Evolutionary conservation across 1,140 invertebrate genomes (phyloP), one percentile per base, ranked within the genome.

Genomic region (Streblospio benedicti): DNA sequence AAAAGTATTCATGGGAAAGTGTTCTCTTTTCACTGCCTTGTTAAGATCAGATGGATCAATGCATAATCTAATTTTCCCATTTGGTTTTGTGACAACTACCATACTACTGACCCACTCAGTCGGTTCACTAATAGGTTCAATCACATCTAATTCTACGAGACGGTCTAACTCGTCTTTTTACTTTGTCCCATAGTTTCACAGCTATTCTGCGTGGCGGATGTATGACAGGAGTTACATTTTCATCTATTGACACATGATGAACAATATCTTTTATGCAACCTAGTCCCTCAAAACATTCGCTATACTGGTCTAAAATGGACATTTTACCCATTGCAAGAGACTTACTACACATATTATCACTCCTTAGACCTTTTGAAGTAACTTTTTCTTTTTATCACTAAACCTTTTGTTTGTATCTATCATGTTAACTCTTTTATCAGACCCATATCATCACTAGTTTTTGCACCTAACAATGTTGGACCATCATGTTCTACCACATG

Each of bases 21-120:
- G 45, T 50, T 65, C 59, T 44, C 58, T 32, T 32, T 35, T 41
- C 6, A 67, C 25, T 33, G 66, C 64, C 35, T 63, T 59, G 33
- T 71, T 71, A 0, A 67, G 65, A 6, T 55, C 25, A 38, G 60
- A 52, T 16, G 64, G 68, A 44, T 69, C 69, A 9, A 69, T 35
- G 38, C 69, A 71, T 0, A 69, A 47, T 12, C 65, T 6, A 1
- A 70, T 12, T 6, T 50, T 59, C 20, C 63, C 55, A 52, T 61
- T 59, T 44, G 43, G 25, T 35, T 71, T 71, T 14, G 27, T 32
- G 4, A 57, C 54, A 18, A 64, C 54, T n/a, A 35, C 56, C 14
- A n/a, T 57, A 47, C 38, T 16, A 38, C 18, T 41, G 33, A 20
- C 52, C 30, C 28, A 44, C 0, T 60, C 52, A 33, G 43, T 18